These are phyloP conservation scores for Scaptomyza parva DNA, from an alignment of 2,888 invertebrate species.

Conservation along the genomic window DNA sequence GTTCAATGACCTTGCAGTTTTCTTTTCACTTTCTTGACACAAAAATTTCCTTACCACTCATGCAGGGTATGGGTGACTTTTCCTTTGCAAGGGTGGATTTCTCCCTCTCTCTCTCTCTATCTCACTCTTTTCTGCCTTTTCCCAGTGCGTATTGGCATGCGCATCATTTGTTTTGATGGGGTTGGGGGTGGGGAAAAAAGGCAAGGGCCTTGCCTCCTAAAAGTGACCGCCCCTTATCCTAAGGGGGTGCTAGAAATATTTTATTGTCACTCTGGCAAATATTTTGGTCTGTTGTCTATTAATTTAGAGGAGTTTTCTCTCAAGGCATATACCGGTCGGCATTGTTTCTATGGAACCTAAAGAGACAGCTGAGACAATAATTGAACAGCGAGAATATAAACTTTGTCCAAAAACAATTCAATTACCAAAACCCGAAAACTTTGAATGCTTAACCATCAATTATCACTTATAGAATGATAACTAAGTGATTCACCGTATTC, in stretches of 20 bases:
- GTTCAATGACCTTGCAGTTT: slow-evolving; percentile 78
- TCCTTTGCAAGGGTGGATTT: slow-evolving; percentile 51
- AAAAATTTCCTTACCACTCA: slow-evolving; percentile 46
- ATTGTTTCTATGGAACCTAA: slow-evolving; percentile 1
- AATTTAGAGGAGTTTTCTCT: slow-evolving; percentile 30
- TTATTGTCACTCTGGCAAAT: slow-evolving; percentile 37
- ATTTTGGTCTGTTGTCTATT: slow-evolving; percentile 51
- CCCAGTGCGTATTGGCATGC: slow-evolving; percentile 58
- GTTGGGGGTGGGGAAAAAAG: not conserved
- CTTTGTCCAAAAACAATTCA: slow-evolving; percentile 11
- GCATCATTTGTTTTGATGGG: slow-evolving; percentile 53
- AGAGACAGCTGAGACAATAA: slow-evolving; percentile 5
- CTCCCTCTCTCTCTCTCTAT: slow-evolving; percentile 22
- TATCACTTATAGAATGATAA: slow-evolving; percentile 26
- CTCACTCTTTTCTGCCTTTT: slow-evolving; percentile 25
- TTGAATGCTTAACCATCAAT: slow-evolving; percentile 41
- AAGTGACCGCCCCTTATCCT: not conserved
- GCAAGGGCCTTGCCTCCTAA: not conserved
- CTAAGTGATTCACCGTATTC: slow-evolving; percentile 14
- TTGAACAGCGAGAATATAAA: not conserved
- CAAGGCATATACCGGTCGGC: slow-evolving; percentile 52
- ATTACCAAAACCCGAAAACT: not conserved
- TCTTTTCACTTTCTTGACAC: slow-evolving; percentile 70
- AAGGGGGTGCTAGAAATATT: slow-evolving; percentile 12
- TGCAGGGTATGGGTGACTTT: slow-evolving; percentile 28